These are phyloP conservation scores for Micromesistius poutassou DNA, from an alignment of 2,797 vertebrate species.

Conservation along the genomic window DNA sequence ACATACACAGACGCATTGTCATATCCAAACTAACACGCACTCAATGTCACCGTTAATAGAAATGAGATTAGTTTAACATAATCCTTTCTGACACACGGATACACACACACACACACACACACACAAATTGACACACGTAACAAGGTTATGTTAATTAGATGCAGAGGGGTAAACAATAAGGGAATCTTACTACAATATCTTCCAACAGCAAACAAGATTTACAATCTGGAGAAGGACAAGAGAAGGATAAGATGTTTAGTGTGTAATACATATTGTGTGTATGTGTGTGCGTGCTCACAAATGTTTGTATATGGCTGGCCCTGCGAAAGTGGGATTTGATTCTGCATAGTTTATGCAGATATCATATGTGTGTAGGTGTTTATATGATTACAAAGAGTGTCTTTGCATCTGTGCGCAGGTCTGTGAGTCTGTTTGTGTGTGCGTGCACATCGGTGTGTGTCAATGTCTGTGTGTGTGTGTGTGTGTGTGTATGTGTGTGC, in stretches of 20 bases:
- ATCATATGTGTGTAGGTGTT: background rate
- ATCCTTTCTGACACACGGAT: background rate
- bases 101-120: background rate
- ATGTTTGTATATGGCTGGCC: background rate
- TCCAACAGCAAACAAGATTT: background rate
- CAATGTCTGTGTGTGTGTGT: background rate
- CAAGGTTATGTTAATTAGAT: conserved; percentile 34
- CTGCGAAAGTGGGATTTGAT: background rate
- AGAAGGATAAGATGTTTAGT: background rate
- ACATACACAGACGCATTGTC: conserved; percentile 2
- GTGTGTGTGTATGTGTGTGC: background rate
- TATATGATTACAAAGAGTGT: background rate
- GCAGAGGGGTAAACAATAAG: conserved; percentile 18
- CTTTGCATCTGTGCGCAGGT: background rate
- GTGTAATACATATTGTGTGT: background rate
- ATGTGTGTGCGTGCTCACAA: background rate
- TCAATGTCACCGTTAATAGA: background rate
- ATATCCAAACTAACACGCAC: background rate
- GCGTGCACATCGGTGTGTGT: background rate
- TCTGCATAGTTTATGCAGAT: background rate
- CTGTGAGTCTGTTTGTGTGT: background rate
- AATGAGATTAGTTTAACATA: background rate
- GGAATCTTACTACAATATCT: conserved; percentile 9
- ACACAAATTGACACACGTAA: background rate
- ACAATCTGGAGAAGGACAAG: background rate